A percentile compares a stretch with the other conserved stretches of the same genome.
phyloP scores from a whole-genome alignment of 2,797 vertebrate species.

The Pempheris klunzingeri region DNA sequence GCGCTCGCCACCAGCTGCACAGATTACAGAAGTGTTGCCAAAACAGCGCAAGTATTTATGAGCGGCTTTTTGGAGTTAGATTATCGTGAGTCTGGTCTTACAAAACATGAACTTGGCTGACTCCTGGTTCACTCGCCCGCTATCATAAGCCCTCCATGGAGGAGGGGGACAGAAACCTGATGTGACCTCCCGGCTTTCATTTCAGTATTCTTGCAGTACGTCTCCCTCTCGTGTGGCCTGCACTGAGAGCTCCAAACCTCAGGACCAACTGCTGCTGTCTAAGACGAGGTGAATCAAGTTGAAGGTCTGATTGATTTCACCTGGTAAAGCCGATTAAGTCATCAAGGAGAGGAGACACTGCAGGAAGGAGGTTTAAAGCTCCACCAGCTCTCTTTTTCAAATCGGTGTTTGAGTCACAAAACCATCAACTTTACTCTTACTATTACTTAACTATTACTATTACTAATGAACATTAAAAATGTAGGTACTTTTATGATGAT shows the following conservation, averaged over 20 bases:
- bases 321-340: slow-evolving; percentile 37
- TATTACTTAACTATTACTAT: neutral
- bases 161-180: slow-evolving; percentile 18
- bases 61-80: slow-evolving; percentile 67
- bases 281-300: slow-evolving; percentile 5
- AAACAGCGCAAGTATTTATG: slow-evolving; percentile 69
- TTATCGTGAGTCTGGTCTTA: slow-evolving; percentile 57
- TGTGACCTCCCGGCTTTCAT: slow-evolving; percentile 9
- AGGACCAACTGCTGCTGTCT: slow-evolving; percentile 32
- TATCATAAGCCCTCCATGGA: neutral
- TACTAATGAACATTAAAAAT: neutral
- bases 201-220: neutral
- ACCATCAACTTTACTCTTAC: neutral
- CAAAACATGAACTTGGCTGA: slow-evolving; percentile 74
- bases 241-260: neutral
- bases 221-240: neutral
- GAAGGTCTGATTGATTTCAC: slow-evolving; percentile 31
- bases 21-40: slow-evolving; percentile 73
- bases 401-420: neutral
- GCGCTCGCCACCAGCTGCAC: slow-evolving; percentile 57
- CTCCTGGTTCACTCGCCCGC: slow-evolving; percentile 25
- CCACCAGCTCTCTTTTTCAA: neutral
- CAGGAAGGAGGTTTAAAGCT: slow-evolving; percentile 4
- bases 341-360: neutral
- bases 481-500: neutral